Evolutionary conservation across 1,140 invertebrate species (phyloP).

Genomic region (Lordiphosa collinella): DNA sequence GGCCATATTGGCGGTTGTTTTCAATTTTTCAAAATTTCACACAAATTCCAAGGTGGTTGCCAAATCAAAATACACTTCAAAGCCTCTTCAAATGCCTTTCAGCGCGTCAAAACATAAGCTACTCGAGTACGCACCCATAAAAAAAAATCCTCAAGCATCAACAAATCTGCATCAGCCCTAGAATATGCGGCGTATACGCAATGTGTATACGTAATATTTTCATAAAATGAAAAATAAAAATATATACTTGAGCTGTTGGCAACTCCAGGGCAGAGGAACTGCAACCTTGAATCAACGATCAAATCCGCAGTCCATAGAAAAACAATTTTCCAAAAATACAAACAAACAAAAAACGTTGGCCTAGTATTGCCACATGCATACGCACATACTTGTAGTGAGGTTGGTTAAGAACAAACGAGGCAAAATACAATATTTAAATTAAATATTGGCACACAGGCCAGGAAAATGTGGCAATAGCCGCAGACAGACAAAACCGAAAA

Average conservation of each 20-base stretch:
- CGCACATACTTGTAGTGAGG: slow-evolving; percentile 42
- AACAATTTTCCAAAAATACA: slow-evolving; percentile 23
- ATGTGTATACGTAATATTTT: slow-evolving; percentile 60
- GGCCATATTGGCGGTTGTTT: neutral
- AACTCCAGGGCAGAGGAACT: slow-evolving; percentile 4
- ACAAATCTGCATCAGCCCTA: slow-evolving; percentile 20
- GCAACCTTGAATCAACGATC: slow-evolving; percentile 60
- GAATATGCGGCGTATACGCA: slow-evolving; percentile 19
- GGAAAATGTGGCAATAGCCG: slow-evolving; percentile 37
- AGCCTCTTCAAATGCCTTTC: slow-evolving; percentile 52
- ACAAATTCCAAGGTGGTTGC: slow-evolving; percentile 35
- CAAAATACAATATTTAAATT: slow-evolving; percentile 71
- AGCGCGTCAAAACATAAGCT: slow-evolving; percentile 32
- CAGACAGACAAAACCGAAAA: too few relatives aligned
- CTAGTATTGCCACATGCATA: slow-evolving; percentile 56
- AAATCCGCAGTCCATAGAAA: slow-evolving; percentile 28
- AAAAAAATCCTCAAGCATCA: slow-evolving; percentile 33
- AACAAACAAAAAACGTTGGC: slow-evolving; percentile 20
- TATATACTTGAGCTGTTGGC: slow-evolving; percentile 47
- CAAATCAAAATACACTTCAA: slow-evolving; percentile 54
- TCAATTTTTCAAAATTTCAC: slow-evolving; percentile 22
- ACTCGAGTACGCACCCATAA: slow-evolving; percentile 32
- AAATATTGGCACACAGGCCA: slow-evolving; percentile 66
- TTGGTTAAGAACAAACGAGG: slow-evolving; percentile 61
- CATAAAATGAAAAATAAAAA: slow-evolving; percentile 3